These are phyloP conservation scores for Drosophila neonasuta DNA, from an alignment of 2,888 invertebrate genomes.

Conservation along the genomic window DNA sequence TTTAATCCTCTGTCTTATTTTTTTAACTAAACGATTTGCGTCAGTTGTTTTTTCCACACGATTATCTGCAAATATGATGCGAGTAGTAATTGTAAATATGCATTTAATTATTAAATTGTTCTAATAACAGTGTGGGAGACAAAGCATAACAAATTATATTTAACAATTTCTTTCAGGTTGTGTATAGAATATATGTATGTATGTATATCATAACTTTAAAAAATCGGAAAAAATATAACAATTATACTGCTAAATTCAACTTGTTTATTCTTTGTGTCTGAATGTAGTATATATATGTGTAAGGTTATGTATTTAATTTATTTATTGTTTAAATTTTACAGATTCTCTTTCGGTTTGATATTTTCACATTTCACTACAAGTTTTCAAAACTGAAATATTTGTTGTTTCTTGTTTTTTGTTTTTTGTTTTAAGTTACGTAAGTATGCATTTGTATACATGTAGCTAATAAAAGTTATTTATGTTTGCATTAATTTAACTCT, in stretches of 20 bases:
- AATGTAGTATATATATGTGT: conserved; percentile 6
- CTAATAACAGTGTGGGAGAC: conserved; percentile 76
- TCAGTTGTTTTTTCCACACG: conserved; percentile 13
- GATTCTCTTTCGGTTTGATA: conserved; percentile 41
- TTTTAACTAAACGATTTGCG: conserved; percentile 17
- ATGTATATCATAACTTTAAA: conserved; percentile 37
- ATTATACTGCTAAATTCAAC: conserved; percentile 53
- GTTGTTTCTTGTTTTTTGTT: neutral
- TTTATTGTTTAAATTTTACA: conserved; percentile 18
- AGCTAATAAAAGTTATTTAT: conserved; percentile 63
- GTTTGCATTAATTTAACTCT: conserved; percentile 71
- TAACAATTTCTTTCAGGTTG: conserved; percentile 52
- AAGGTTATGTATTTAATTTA: conserved; percentile 10
- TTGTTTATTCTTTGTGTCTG: conserved; percentile 40
- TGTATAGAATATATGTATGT: conserved; percentile 37
- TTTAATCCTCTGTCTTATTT: conserved; percentile 8
- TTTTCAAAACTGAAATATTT: conserved; percentile 44
- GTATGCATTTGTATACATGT: conserved; percentile 44
- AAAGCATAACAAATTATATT: conserved; percentile 75
- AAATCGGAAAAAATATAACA: conserved; percentile 49
- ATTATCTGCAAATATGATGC: conserved; percentile 22
- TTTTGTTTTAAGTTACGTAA: conserved; percentile 35
- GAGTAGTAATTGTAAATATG: conserved; percentile 38
- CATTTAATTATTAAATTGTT: conserved; percentile 68
- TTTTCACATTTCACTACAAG: conserved; percentile 25